These are phyloP conservation scores for Misgurnus anguillicaudatus DNA, from an alignment of 2,113 vertebrate genomes.

Conservation along the genomic window DNA sequence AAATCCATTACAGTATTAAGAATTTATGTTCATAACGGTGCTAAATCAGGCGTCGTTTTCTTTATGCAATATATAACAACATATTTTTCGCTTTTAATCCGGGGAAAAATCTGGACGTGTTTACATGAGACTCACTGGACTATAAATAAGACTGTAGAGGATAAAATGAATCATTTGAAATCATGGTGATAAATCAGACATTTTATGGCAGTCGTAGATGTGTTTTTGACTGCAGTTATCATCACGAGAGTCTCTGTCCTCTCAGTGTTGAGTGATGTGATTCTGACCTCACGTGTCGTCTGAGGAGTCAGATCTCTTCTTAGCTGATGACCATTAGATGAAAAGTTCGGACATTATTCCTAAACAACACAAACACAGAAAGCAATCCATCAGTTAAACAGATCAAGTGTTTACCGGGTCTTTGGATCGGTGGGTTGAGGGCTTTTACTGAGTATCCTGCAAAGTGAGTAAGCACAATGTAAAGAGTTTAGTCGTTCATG, in stretches of 20 bases:
- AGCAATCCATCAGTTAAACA: conserved; percentile 56
- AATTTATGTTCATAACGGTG: too few species aligned
- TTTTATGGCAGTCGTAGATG: conserved; percentile 72
- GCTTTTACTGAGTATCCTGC: too few species aligned
- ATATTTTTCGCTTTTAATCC: too few species aligned
- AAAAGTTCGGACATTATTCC: conserved; percentile 78
- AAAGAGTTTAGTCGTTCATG: too few species aligned
- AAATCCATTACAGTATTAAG: too few species aligned
- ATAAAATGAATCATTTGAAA: conserved; percentile 68
- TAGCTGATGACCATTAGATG: background rate
- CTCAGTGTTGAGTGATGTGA: too few species aligned
- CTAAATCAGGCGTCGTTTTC: too few species aligned
- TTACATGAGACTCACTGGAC: conserved; percentile 70
- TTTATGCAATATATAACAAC: too few species aligned
- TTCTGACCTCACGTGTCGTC: conserved; percentile 54
- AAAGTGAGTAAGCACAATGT: too few species aligned
- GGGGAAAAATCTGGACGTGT: background rate
- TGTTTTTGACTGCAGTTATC: conserved; percentile 60
- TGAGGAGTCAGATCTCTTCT: conserved; percentile 52
- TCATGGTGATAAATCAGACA: conserved; percentile 64
- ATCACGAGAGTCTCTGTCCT: too few species aligned
- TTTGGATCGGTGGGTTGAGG: too few species aligned
- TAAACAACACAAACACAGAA: conserved; percentile 62
- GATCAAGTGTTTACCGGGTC: too few species aligned
- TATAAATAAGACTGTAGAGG: conserved; percentile 84